A percentile compares a stretch with the other conserved stretches of the same genome.
phyloP scores from a whole-genome alignment of 2,113 vertebrate species.

The Lamprotornis superbus region DNA sequence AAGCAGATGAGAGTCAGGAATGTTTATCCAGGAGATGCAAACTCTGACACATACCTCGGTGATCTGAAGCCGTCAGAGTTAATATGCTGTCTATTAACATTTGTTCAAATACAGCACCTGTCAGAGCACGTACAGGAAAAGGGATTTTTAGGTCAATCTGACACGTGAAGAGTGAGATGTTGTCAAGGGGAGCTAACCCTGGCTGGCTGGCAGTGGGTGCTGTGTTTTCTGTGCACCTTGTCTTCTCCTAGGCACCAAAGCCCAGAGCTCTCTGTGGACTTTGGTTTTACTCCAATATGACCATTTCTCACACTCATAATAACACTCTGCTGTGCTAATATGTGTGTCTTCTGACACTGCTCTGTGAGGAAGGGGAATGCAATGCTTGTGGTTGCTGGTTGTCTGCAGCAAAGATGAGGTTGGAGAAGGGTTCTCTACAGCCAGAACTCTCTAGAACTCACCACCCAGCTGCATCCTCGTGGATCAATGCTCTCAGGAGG shows the following conservation, averaged over 20 bases:
- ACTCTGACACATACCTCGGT: not conserved
- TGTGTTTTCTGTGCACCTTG: not conserved
- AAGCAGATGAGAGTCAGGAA: conserved; percentile 59
- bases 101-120: conserved; percentile 53
- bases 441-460: not conserved
- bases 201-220: not conserved
- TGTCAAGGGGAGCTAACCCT: not conserved
- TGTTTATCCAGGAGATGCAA: conserved; percentile 25
- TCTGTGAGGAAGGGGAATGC: not conserved
- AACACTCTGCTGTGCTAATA: not conserved
- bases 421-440: not conserved
- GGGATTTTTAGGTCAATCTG: conserved; percentile 21
- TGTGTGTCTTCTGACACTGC: not conserved
- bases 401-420: not conserved
- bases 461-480: rapidly evolving
- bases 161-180: not conserved
- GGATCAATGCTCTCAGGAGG: not conserved
- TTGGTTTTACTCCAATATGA: not conserved
- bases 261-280: not conserved
- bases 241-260: not conserved
- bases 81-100: conserved; percentile 61
- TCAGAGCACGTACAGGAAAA: not conserved
- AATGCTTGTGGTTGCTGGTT: not conserved
- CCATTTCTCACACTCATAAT: not conserved
- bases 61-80: conserved; percentile 32